phyloP scores from a whole-genome alignment of 2,888 invertebrate species.

The Helleia helle region DNA sequence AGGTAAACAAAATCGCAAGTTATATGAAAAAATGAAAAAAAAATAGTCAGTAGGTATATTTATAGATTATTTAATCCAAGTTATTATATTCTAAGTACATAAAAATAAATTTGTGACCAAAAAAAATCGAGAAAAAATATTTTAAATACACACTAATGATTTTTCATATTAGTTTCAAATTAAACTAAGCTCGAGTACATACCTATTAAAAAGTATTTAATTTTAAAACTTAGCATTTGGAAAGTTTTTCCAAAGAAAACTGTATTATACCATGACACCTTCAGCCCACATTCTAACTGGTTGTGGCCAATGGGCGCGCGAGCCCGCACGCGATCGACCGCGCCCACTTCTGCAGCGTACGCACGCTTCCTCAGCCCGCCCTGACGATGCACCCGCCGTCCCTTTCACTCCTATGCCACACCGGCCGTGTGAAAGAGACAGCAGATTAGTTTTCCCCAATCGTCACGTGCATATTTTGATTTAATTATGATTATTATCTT shows the following conservation, averaged over 20 bases:
- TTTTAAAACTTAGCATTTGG: too few species aligned
- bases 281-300: constrained; percentile 50
- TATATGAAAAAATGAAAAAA: too few species aligned
- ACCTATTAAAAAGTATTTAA: too few species aligned
- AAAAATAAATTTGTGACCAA: too few species aligned
- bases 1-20: too few species aligned
- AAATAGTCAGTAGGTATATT: too few species aligned
- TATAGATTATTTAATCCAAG: too few species aligned
- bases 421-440: constrained; percentile 32
- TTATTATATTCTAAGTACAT: too few species aligned
- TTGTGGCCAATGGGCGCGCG: constrained; percentile 45
- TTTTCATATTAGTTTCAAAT: too few species aligned
- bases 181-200: too few species aligned
- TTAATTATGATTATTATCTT: constrained; percentile 42
- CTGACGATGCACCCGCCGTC: constrained; percentile 33
- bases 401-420: constrained; percentile 34
- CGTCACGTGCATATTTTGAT: constrained; percentile 66
- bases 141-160: too few species aligned
- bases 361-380: constrained; percentile 56
- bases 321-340: constrained; percentile 46
- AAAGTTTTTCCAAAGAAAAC: constrained; percentile 57
- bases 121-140: too few species aligned
- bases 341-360: constrained; percentile 60
- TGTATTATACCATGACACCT: constrained; percentile 41
- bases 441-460: constrained; percentile 40